These are phyloP conservation scores for Electrona antarctica DNA, from an alignment of 2,113 vertebrate genomes.

Conservation along the genomic window DNA sequence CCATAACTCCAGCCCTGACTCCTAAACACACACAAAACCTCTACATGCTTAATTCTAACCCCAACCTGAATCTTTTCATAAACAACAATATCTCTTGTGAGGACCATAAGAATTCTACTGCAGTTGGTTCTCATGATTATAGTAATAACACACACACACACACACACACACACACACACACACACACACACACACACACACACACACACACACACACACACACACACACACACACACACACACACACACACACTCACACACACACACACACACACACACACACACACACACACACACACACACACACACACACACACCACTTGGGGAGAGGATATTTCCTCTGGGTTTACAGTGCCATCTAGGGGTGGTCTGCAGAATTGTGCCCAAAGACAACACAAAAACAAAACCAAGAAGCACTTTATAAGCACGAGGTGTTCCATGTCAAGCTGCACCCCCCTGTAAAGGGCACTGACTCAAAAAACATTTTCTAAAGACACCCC, in stretches of 20 bases:
- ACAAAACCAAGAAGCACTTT: constrained; percentile 11
- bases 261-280: constrained; percentile 18
- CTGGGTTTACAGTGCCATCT: constrained; percentile 79
- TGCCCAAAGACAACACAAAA: constrained; percentile 24
- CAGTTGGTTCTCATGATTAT: no score
- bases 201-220: constrained; percentile 22
- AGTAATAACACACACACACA: neutral
- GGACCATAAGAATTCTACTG: no score
- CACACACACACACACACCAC: constrained; percentile 17
- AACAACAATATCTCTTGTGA: no score
- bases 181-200: neutral
- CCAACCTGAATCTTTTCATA: no score
- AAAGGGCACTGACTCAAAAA: no score
- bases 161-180: neutral
- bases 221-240: constrained; percentile 45
- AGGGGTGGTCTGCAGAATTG: constrained; percentile 54
- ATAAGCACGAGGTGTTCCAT: no score
- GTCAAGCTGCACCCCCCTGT: no score
- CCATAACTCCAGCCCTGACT: no score
- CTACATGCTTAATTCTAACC: no score
- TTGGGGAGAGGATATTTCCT: constrained; percentile 16
- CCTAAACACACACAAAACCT: no score
- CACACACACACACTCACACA: constrained; percentile 19
- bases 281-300: constrained; percentile 15
- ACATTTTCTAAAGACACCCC: no score